Evolutionary conservation across 2,797 vertebrate species (phyloP).

Genomic region (Hydrophis major): DNA sequence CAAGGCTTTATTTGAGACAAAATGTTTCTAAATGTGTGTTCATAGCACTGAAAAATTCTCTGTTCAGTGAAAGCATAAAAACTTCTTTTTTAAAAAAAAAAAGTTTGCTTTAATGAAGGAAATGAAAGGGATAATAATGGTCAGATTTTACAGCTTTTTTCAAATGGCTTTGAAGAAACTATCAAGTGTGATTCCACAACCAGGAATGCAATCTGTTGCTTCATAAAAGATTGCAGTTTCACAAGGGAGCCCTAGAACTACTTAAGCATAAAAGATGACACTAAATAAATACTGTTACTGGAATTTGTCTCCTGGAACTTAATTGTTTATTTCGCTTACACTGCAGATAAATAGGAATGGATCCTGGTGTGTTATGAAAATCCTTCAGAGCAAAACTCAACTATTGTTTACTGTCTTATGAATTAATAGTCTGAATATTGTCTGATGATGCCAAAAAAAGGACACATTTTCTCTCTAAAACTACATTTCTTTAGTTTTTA

Average conservation of each 20-base stretch:
- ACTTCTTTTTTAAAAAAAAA: background rate
- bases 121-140: constrained; percentile 38
- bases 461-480: background rate
- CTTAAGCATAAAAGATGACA: constrained; percentile 52
- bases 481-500: background rate
- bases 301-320: constrained; percentile 28
- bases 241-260: constrained; percentile 47
- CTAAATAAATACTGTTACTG: constrained; percentile 33
- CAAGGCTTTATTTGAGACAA: background rate
- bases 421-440: background rate
- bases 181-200: constrained; percentile 39
- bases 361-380: background rate
- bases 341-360: constrained; percentile 20
- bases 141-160: constrained; percentile 30
- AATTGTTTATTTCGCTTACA: constrained; percentile 18
- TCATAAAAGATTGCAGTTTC: constrained; percentile 44
- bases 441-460: background rate
- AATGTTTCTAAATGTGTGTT: background rate
- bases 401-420: background rate
- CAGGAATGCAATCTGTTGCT: constrained; percentile 55
- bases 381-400: constrained; percentile 4
- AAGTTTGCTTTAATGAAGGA: constrained; percentile 42
- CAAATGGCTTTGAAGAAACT: constrained; percentile 50
- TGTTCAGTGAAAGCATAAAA: constrained; percentile 35
- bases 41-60: background rate